Base-by-base conservation (phyloP, 2,888 invertebrate genomes). In the Drosophila melanosoma region DNA sequence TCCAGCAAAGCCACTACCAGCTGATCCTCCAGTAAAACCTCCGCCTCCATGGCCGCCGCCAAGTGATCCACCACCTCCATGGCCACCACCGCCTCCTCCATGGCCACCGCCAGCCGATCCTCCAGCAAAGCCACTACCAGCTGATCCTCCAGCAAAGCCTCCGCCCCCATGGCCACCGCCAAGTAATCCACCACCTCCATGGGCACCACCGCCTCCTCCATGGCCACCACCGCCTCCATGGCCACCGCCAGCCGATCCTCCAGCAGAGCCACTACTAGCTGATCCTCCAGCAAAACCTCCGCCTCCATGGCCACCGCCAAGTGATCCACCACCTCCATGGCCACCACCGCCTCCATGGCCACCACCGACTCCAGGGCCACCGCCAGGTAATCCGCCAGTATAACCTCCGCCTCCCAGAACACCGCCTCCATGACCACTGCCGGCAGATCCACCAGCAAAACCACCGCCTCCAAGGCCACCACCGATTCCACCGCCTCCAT, bases 351-450 rank as follows among this genome's bases (percentile, higher is more conserved):
- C 65, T 3, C 59, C 58, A 12, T 29, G 42, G 0, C 72, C 73
- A 10, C 60, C 63, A 10, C 60, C 63, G 12, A 56, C 66, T 2
- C 58, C 59, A 17, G 15, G 42, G 8, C 45, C 33, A 29, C 36
- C 56, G 10, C 59, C 49, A 26, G 42, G 15, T 6, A 23, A 53
- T 8, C 23, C 26, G 2, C 58, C 45, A 29, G n/a, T 36, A 12
- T 40, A n/a, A 20, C 23, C 48, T 1, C 57, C 58, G n/a, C 69
- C 73, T 20, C 62, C 42, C 17, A 35, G 38, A 1, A 53, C 60
- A 38, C 71, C 68, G 15, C 69, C 58, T 20, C 68, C 68, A 20
- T 11, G 15, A 0, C 65, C 74, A 2, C 75, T 66, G 2, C 66
- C n/a, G n/a, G n/a, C 54, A 8, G 51, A 60, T 4, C 67, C 64